Evolutionary conservation across 2,888 invertebrate species (phyloP).

Genomic region (Galeopsomyia nigrocyanea): DNA sequence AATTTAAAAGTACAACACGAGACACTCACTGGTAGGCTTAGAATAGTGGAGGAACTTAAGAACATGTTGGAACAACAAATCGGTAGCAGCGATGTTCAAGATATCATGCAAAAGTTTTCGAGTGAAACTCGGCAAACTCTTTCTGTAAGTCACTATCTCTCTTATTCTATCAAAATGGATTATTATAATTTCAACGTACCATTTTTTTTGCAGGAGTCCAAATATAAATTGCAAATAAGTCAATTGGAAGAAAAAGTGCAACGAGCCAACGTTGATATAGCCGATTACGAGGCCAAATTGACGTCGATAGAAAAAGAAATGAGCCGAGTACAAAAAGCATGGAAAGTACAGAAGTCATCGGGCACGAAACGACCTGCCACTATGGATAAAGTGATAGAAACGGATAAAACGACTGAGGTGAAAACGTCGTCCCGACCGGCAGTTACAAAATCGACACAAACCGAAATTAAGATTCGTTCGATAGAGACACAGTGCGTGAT

Average conservation of each 20-base stretch:
- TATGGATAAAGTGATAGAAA: conserved; percentile 22
- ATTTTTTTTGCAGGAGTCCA: conserved; percentile 56
- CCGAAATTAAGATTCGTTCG: conserved; percentile 5
- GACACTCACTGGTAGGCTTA: conserved; percentile 55
- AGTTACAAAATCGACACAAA: conserved; percentile 14
- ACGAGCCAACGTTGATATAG: conserved; percentile 51
- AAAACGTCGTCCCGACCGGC: not conserved
- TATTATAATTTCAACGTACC: too few species aligned
- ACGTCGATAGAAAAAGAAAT: conserved; percentile 59
- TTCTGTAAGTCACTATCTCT: conserved; percentile 50
- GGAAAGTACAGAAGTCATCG: conserved; percentile 50
- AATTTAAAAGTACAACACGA: conserved; percentile 57
- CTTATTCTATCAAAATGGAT: too few species aligned
- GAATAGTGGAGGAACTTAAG: conserved; percentile 62
- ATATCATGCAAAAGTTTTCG: conserved; percentile 60
- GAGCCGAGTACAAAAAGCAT: conserved; percentile 57
- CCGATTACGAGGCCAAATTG: conserved; percentile 56
- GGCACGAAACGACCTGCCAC: not conserved
- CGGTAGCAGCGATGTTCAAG: conserved; percentile 57
- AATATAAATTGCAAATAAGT: conserved; percentile 57
- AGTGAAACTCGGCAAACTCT: conserved; percentile 58
- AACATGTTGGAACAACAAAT: conserved; percentile 64
- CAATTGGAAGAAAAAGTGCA: conserved; percentile 60
- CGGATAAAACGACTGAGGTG: not conserved
- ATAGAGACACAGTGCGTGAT: conserved; percentile 30